Evolutionary conservation across 1,140 invertebrate genomes (phyloP), one percentile per base, ranked within the genome.

Genomic region (Brachionus manjavacas): DNA sequence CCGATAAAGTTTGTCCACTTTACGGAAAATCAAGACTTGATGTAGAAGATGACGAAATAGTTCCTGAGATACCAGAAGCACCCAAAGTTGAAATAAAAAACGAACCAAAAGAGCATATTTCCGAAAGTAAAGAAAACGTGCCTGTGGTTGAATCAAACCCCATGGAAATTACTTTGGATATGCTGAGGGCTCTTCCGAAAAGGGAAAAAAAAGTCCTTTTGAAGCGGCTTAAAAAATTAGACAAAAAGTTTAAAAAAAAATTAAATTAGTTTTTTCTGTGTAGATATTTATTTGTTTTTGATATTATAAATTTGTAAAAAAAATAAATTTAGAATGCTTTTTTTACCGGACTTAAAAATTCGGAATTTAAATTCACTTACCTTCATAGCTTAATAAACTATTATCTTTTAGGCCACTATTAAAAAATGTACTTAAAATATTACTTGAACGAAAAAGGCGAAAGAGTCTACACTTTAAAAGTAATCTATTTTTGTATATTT

Each of bases 1-100:
- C 98, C 88, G 96, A 96, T 92, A 95, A 94, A 94, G 89, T 96
- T 90, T 99, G 96, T 91, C 94, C 94, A 41, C 92, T 98, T 89
- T 98, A 95, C 86, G 87, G 88, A 3, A 86, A 87, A 84, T 87
- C 88, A 20, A 20, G 66, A 52, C 35, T 74, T 46, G 68, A 52
- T 76, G 64, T 43, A 7, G 83, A 84, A 2, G 35, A 60, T 31
- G 72, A 49, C 25, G n/a, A 46, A 25, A 76, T 49, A 25, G 25
- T 14, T 49, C 20, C 72, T 14, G 72, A 76, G 49, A 16, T 76
- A 46, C 16, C 72, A 12, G 16, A 25, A 8, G 55, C 35, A 20
- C 76, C 46, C 9, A 16, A 35, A 25, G 20, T 39, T 23, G 49
- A 31, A 64, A 41, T 80, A 43, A 80, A 80, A 80, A 43, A 52